phyloP scores from a whole-genome alignment of 2,888 invertebrate genomes.

The Cantharis rustica region DNA sequence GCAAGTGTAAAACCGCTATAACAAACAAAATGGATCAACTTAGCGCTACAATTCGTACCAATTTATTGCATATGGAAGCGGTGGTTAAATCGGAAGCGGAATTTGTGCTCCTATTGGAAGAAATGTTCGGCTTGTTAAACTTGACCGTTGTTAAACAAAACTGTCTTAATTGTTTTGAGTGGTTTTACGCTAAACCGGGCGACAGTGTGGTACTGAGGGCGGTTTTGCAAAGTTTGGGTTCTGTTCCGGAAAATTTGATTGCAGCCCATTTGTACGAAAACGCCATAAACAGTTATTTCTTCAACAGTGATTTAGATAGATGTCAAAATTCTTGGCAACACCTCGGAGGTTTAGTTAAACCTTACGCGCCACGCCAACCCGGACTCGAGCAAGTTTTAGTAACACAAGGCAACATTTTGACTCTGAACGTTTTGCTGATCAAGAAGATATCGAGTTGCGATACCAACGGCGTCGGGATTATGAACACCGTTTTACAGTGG shows the following conservation, averaged over 20 bases:
- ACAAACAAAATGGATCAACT: constrained; percentile 59
- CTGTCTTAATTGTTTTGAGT: constrained; percentile 51
- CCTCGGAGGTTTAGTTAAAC: constrained; percentile 54
- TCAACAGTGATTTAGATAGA: constrained; percentile 55
- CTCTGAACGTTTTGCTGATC: constrained; percentile 61
- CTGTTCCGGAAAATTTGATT: constrained; percentile 56
- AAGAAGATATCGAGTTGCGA: constrained; percentile 55
- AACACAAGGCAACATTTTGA: constrained; percentile 59
- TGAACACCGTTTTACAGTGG: constrained; percentile 50
- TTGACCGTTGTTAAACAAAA: constrained; percentile 47
- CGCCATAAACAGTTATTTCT: constrained; percentile 61
- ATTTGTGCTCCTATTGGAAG: constrained; percentile 58
- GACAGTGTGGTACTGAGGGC: constrained; percentile 57
- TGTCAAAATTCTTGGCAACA: constrained; percentile 52
- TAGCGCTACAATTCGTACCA: constrained; percentile 55
- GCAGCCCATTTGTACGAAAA: constrained; percentile 61
- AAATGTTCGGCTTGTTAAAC: constrained; percentile 55
- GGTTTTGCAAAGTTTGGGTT: constrained; percentile 57
- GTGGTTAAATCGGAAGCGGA: constrained; percentile 57
- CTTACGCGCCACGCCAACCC: constrained; percentile 56
- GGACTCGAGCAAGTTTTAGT: constrained; percentile 59
- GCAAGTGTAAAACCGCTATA: constrained; percentile 59
- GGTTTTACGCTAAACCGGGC: constrained; percentile 58
- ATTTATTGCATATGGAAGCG: constrained; percentile 61
- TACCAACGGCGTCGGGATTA: constrained; percentile 43